These are phyloP conservation scores for Agapornis roseicollis DNA, from an alignment of 2,113 vertebrate species.

Conservation along the genomic window DNA sequence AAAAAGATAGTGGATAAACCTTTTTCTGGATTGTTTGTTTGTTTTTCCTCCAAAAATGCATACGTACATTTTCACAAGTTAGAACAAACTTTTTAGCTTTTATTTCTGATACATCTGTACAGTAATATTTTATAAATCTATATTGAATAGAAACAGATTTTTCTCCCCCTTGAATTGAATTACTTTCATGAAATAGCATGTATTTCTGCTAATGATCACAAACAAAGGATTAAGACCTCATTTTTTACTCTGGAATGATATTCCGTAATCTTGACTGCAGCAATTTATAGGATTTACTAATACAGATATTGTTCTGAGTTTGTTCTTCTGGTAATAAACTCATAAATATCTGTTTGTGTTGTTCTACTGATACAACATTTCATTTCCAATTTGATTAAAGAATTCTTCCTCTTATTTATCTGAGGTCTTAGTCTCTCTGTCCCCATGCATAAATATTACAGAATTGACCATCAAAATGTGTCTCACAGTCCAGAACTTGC, in stretches of 20 bases:
- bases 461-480: not conserved
- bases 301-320: not conserved
- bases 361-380: not conserved
- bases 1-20: not conserved
- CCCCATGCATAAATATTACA: not conserved
- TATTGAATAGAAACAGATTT: not conserved
- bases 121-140: not conserved
- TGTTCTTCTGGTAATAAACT: not conserved
- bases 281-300: not conserved
- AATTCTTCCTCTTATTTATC: not conserved
- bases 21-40: not conserved
- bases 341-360: not conserved
- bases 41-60: not conserved
- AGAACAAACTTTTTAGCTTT: not conserved
- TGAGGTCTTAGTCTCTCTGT: not conserved
- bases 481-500: slow-evolving; percentile 3
- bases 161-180: not conserved
- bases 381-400: not conserved
- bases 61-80: not conserved
- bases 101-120: not conserved
- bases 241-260: not conserved
- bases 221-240: not conserved
- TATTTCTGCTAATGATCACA: not conserved
- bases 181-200: not conserved
- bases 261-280: not conserved